These are phyloP conservation scores for Etia nguti DNA, from an alignment of 2,113 vertebrate genomes.

Conservation along the genomic window DNA sequence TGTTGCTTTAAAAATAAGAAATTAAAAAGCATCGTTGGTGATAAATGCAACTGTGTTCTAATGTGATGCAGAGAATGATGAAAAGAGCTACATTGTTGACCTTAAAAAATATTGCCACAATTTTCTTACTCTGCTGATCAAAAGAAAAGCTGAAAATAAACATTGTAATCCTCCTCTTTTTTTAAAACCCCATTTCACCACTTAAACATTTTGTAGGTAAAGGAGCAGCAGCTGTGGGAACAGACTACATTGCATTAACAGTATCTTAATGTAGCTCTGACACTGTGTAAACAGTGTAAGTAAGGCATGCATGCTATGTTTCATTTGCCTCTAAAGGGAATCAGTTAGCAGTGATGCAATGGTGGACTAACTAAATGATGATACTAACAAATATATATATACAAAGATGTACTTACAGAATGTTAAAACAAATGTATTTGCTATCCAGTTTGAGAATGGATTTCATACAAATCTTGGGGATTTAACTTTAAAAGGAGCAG, in stretches of 20 bases:
- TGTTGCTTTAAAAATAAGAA: neutral
- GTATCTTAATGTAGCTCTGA: neutral
- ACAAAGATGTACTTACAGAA: neutral
- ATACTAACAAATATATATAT: neutral
- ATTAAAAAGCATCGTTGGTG: fast-evolving
- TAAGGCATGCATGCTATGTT: neutral
- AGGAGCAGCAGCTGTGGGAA: neutral
- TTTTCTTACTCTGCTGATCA: neutral
- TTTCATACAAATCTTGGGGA: neutral
- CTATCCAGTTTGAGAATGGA: neutral
- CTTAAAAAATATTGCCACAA: neutral
- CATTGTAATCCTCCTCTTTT: neutral
- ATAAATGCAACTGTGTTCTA: too few relatives aligned
- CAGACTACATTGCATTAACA: neutral
- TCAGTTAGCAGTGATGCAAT: neutral
- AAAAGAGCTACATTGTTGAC: neutral
- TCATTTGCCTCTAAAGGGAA: neutral
- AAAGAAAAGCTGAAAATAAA: neutral
- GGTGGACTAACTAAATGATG: neutral
- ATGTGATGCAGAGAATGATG: neutral
- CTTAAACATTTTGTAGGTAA: neutral
- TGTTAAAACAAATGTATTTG: neutral
- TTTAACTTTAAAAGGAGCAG: neutral
- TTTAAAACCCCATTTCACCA: neutral
- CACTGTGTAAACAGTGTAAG: neutral